These are phyloP conservation scores for Malthinus seriepunctatus DNA, from an alignment of 2,888 invertebrate species.

Conservation along the genomic window DNA sequence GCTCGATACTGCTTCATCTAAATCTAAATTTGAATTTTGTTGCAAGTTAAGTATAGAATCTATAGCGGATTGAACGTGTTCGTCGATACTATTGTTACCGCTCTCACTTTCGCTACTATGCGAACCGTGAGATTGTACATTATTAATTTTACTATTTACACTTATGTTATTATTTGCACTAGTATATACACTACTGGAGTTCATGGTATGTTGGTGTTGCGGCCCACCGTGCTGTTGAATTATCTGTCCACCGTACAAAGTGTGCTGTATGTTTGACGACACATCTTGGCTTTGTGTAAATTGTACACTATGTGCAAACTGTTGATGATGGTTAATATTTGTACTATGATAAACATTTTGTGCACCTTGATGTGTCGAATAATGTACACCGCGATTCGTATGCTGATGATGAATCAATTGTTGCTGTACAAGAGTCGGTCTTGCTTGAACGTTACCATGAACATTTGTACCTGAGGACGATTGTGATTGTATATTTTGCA, in stretches of 20 bases:
- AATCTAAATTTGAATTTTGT: slow-evolving; percentile 51
- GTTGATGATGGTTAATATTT: slow-evolving; percentile 24
- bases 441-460: slow-evolving; percentile 10
- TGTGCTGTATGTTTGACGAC: slow-evolving; percentile 7
- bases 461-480: slow-evolving; percentile 13
- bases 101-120: slow-evolving; percentile 42
- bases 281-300: slow-evolving; percentile 21
- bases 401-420: slow-evolving; percentile 9
- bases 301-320: slow-evolving; percentile 23
- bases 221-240: slow-evolving; percentile 28
- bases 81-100: slow-evolving; percentile 66
- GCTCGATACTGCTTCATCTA: slow-evolving; percentile 49
- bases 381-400: slow-evolving; percentile 13
- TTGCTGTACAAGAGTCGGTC: slow-evolving; percentile 12
- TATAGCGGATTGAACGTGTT: slow-evolving; percentile 79
- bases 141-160: slow-evolving; percentile 31
- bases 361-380: slow-evolving; percentile 3
- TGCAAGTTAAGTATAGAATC: slow-evolving; percentile 78
- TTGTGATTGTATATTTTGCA: slow-evolving; percentile 8
- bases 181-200: slow-evolving; percentile 25
- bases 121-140: slow-evolving; percentile 27
- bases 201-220: slow-evolving; percentile 10
- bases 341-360: slow-evolving; percentile 25
- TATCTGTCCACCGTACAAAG: slow-evolving; percentile 20
- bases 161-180: slow-evolving; percentile 27